phyloP scores from a whole-genome alignment of 2,888 invertebrate species.

The Epiblema foenella region DNA sequence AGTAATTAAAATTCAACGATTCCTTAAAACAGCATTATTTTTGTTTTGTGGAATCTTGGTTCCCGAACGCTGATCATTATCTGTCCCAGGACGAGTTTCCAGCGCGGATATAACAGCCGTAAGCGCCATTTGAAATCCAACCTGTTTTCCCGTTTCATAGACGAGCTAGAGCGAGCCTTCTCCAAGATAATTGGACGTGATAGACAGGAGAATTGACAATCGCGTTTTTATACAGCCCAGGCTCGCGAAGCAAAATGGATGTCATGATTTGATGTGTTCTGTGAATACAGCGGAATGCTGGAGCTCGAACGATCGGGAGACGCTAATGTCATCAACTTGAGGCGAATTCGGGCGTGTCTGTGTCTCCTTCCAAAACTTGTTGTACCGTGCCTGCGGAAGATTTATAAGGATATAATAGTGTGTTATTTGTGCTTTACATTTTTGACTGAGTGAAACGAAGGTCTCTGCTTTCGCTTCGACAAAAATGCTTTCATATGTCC shows the following conservation, averaged over 20 bases:
- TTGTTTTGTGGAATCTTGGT: slow-evolving; percentile 27
- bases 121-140: neutral
- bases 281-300: slow-evolving; percentile 7
- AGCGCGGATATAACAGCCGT: neutral
- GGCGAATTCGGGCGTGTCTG: neutral
- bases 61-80: slow-evolving; percentile 25
- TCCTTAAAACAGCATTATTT: slow-evolving; percentile 23
- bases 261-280: slow-evolving; percentile 20
- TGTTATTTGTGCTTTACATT: too few species aligned
- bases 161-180: neutral
- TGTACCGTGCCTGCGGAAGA: too few species aligned
- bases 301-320: neutral
- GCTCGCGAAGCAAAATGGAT: slow-evolving; percentile 5
- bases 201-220: slow-evolving; percentile 37
- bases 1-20: slow-evolving; percentile 12
- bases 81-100: neutral
- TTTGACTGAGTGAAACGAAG: too few species aligned
- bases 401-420: too few species aligned
- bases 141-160: neutral
- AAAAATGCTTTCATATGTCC: too few species aligned
- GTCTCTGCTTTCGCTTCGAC: too few species aligned
- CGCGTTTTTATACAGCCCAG: slow-evolving; percentile 24
- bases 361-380: neutral
- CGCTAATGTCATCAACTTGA: slow-evolving; percentile 3
- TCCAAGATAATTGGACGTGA: slow-evolving; percentile 35